phyloP scores from a whole-genome alignment of 1,140 invertebrate genomes.

The Euura lappo region DNA sequence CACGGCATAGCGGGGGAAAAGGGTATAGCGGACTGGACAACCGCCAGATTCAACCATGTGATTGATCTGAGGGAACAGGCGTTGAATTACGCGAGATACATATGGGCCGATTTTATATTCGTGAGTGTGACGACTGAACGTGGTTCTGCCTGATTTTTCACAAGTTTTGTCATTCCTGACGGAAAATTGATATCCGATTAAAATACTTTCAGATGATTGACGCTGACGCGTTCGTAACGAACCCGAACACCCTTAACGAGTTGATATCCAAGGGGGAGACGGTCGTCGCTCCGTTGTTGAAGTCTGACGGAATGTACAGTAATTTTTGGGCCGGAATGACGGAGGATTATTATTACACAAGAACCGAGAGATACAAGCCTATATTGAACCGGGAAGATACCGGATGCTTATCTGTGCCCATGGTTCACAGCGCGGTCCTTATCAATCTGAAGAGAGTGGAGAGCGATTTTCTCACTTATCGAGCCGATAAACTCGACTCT shows the following conservation, averaged over 20 bases:
- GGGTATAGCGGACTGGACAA: slow-evolving; percentile 76
- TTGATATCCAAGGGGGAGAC: slow-evolving; percentile 72
- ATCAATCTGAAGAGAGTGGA: slow-evolving; percentile 73
- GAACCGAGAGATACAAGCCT: slow-evolving; percentile 86
- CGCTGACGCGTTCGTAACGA: slow-evolving; percentile 85
- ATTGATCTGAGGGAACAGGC: slow-evolving; percentile 83
- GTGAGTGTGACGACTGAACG: slow-evolving; percentile 56
- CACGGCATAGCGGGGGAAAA: slow-evolving; percentile 67
- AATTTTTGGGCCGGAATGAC: slow-evolving; percentile 97
- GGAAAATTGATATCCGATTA: slow-evolving; percentile 23
- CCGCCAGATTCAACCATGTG: slow-evolving; percentile 78
- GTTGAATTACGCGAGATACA: slow-evolving; percentile 71
- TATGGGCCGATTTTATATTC: slow-evolving; percentile 87
- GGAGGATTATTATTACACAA: slow-evolving; percentile 84
- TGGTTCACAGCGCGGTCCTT: slow-evolving; percentile 90
- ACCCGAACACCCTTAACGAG: slow-evolving; percentile 70
- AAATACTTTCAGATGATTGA: slow-evolving; percentile 78
- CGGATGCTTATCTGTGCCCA: slow-evolving; percentile 86
- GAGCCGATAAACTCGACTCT: slow-evolving; percentile 64
- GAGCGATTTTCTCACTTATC: slow-evolving; percentile 79
- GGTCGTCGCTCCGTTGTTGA: slow-evolving; percentile 83
- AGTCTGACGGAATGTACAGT: slow-evolving; percentile 87
- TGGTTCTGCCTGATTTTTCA: slow-evolving; percentile 14
- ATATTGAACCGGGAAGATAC: slow-evolving; percentile 76
- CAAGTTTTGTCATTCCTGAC: slow-evolving; percentile 13